Conservation (phyloP, 2,888 invertebrate species). For the Metellina segmentata region DNA sequence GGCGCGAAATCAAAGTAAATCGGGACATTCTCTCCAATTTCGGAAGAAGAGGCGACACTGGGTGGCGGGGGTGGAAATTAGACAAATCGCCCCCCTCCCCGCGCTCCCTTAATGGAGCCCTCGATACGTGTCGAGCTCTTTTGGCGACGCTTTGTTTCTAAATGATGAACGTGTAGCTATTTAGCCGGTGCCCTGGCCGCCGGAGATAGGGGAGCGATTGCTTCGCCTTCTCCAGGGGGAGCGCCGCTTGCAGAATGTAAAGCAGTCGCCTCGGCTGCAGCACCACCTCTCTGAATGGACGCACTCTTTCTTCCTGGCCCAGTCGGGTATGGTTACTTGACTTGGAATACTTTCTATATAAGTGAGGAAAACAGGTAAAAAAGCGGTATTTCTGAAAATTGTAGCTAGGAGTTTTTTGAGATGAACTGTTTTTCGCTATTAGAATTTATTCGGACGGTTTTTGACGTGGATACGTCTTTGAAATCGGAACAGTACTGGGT, state of each 20-base stretch:
- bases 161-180: slow-evolving; percentile 13
- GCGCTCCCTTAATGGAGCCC: slow-evolving; percentile 38
- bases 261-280: background rate
- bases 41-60: background rate
- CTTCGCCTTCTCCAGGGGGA: background rate
- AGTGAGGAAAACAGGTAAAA: too few species aligned
- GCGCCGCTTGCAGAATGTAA: background rate
- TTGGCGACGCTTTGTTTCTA: slow-evolving; percentile 4
- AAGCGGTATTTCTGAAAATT: too few species aligned
- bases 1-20: slow-evolving; percentile 48
- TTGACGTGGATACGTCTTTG: too few species aligned
- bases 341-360: too few species aligned
- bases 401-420: too few species aligned
- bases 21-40: slow-evolving; percentile 34
- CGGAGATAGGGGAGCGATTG: slow-evolving; percentile 7
- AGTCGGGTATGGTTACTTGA: background rate
- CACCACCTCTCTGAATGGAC: background rate
- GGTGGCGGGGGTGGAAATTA: slow-evolving; percentile 9
- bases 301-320: background rate
- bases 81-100: slow-evolving; percentile 44
- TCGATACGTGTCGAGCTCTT: slow-evolving; percentile 20
- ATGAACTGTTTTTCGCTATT: too few species aligned
- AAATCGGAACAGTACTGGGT: too few species aligned
- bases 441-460: too few species aligned
- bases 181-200: background rate